A percentile compares a stretch with the other conserved stretches of the same genome.
Conservation (phyloP, 1,140 invertebrate species). For the Drosophila baimaii region DNA sequence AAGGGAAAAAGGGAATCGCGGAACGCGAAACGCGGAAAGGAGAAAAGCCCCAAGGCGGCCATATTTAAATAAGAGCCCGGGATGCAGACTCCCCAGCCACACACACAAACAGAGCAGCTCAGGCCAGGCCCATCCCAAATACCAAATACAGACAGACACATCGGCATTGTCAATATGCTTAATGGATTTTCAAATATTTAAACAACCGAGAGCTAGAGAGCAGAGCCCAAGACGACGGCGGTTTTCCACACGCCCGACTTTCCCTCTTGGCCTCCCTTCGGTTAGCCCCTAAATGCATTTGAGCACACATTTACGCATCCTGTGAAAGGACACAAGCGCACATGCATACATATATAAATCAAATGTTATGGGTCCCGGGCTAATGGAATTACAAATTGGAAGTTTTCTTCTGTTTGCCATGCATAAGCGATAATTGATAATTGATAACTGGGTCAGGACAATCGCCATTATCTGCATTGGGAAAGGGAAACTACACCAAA, state of each 20-base stretch:
- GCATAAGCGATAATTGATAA: slow-evolving; percentile 52
- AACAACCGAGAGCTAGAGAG: slow-evolving; percentile 58
- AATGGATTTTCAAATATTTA: slow-evolving; percentile 83
- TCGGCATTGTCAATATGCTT: slow-evolving; percentile 81
- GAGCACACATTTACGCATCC: slow-evolving; percentile 61
- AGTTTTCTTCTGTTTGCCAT: slow-evolving; percentile 47
- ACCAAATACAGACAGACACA: slow-evolving; percentile 45
- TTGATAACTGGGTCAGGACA: slow-evolving; percentile 51
- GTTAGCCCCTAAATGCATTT: slow-evolving; percentile 58
- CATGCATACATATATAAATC: slow-evolving; percentile 59
- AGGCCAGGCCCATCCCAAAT: neutral
- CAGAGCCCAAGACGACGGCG: slow-evolving; percentile 47
- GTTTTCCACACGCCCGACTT: slow-evolving; percentile 25
- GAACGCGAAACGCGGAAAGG: neutral
- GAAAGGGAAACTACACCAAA: slow-evolving; percentile 11
- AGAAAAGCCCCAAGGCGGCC: slow-evolving; percentile 41
- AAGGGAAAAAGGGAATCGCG: slow-evolving; percentile 5
- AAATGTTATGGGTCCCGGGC: slow-evolving; percentile 50
- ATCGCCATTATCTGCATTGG: slow-evolving; percentile 7
- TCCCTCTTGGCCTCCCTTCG: neutral
- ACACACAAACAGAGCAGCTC: slow-evolving; percentile 7
- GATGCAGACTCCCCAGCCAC: slow-evolving; percentile 24
- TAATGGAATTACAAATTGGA: slow-evolving; percentile 51
- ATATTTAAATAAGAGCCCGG: slow-evolving; percentile 59
- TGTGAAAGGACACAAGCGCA: slow-evolving; percentile 24